phyloP scores from a whole-genome alignment of 2,113 vertebrate genomes.

The Mirza zaza region DNA sequence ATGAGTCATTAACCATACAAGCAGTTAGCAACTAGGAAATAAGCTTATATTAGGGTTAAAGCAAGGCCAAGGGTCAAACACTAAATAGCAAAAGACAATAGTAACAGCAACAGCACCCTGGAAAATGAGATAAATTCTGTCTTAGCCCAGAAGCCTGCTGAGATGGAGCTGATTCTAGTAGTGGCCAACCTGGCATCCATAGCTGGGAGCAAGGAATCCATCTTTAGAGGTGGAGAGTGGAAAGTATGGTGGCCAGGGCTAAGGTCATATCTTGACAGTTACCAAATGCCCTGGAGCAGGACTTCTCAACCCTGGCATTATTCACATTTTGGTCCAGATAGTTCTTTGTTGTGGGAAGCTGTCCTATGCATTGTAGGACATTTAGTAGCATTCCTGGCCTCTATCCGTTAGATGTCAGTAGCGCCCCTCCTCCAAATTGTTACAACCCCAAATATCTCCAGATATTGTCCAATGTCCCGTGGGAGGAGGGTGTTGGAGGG shows the following conservation, averaged over 20 bases:
- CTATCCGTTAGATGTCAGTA: constrained; percentile 39
- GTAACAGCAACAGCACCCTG: neutral
- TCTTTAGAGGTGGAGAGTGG: neutral
- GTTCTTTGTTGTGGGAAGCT: neutral
- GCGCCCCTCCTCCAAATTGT: neutral
- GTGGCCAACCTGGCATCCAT: neutral
- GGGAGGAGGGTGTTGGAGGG: neutral
- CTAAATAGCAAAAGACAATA: constrained; percentile 9
- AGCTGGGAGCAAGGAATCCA: constrained; percentile 5
- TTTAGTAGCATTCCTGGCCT: constrained; percentile 8
- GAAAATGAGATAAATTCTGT: constrained; percentile 18
- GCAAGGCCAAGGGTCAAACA: constrained; percentile 56
- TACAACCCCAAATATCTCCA: constrained; percentile 15
- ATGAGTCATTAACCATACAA: constrained; percentile 66
- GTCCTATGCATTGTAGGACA: neutral
- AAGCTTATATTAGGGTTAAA: constrained; percentile 58
- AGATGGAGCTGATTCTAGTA: neutral
- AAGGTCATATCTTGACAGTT: neutral
- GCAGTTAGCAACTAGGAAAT: constrained; percentile 59
- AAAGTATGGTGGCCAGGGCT: neutral
- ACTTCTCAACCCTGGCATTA: neutral
- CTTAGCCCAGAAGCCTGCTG: neutral
- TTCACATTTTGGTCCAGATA: neutral
- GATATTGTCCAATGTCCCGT: neutral
- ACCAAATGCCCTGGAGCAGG: neutral